Evolutionary conservation across 2,888 invertebrate species (phyloP), one percentile per base, ranked within the genome.

Genomic region (Drosophila koepferae): DNA sequence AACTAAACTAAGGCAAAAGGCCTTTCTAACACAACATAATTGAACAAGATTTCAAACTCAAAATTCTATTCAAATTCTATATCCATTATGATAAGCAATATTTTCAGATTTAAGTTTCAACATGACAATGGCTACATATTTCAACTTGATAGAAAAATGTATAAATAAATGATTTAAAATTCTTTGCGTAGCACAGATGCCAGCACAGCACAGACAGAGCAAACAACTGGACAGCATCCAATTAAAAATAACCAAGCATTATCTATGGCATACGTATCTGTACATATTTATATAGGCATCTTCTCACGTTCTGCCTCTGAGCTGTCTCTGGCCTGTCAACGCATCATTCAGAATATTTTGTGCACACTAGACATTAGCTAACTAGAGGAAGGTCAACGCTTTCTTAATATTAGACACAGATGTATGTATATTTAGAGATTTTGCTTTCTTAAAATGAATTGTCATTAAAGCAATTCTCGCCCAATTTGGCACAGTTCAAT

Each of bases 351-450:
- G 18, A 43, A 36, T 44, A 61, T 23, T 46, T 34, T 34, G 38
- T 7, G 20, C 18, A 65, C 12, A 46, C 23, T 18, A 60, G 23
- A 23, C 34, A 20, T 14, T 49, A 54, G 60, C 48, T 58, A 74
- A 66, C 12, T 74, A 63, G 60, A 61, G 74, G 79, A 77, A 79
- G 80, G 80, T 79, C 70, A 79, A 71, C 62, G 70, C n/a, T 46
- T 79, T 53, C 66, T 44, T 51, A 48, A 69, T 61, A 59, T 64
- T 51, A 31, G 18, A 28, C 31, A 31, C 1, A 67, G 5, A 28
- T 28, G 28, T 28, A 28, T 28, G 28, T 28, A 63, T 56, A 44
- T 63, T 14, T 14, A 28, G 36, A 48, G 43, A 48, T 51, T 18
- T 28, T n/a, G 12, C 38, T 23, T 9, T 43, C 23, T 16, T 31